Evolutionary conservation across 2,888 invertebrate genomes (phyloP), one percentile per base, ranked within the genome.

Genomic region (Athetis lepigone): DNA sequence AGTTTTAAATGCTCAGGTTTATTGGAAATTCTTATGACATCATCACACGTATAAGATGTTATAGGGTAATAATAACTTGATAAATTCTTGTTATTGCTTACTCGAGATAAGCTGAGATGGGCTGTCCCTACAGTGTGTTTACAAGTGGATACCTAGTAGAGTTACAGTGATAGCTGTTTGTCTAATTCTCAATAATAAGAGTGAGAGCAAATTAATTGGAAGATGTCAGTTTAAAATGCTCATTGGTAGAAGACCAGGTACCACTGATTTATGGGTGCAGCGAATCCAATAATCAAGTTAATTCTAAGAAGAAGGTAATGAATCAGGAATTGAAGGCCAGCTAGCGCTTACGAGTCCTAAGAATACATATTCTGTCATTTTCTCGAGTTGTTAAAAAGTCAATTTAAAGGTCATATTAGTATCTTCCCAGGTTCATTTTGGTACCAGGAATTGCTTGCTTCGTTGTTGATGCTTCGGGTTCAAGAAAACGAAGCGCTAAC

Each of bases 1-100:
- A 49, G 65, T 52, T 55, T 51, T 55, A 29, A 57, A 57, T 62
- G 45, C 39, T 25, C 23, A 18, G 39, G 39, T 76, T 71, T 70
- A 62, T 54, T 71, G 73, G 77, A 59, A 59, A 76, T 65, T 70
- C 50, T 57, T 51, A 70, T 75, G 75, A 75, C 46, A 70, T 72
- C 75, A 72, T 75, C 58, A 13, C 27, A 21, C 23, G 25, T 36
- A 39, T 39, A 37, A 47, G 25, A 16, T 21, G 62, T 63, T 63
- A 75, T 54, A 64, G 33, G 40, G 57, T 52, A 57, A 54, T 63
- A 64, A 50, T 45, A 62, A 54, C 18, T 47, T 46, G 52, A 45
- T 42, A 19, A 67, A 37, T 45, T 60, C 23, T 51, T 47, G n/a
- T 37, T 40, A 18, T 40, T 59, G 52, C 43, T 18, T n/a, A 3